Conservation (phyloP, 2,888 invertebrate species). For the Ochropacha duplaris region DNA sequence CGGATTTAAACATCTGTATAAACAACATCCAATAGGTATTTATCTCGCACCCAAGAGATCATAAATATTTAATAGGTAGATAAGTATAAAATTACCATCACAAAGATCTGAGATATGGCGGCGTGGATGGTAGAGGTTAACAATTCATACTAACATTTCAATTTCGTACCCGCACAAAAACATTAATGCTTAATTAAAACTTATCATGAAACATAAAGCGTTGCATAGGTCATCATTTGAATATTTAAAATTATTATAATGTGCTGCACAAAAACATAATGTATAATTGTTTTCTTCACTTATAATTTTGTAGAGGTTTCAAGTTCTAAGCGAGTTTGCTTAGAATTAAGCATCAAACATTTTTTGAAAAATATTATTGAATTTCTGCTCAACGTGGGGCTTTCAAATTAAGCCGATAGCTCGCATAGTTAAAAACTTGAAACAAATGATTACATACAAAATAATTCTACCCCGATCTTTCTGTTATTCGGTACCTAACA, state of each 20-base stretch:
- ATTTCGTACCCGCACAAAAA: not conserved
- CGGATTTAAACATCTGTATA: constrained; percentile 37
- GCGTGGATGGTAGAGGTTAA: not conserved
- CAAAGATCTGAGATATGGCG: constrained; percentile 16
- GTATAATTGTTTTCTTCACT: not conserved
- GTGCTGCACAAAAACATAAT: not conserved
- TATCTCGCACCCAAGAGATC: constrained; percentile 22
- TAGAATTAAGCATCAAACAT: too few species aligned
- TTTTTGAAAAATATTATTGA: too few species aligned
- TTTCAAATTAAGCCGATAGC: not conserved
- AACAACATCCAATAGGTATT: constrained; percentile 23
- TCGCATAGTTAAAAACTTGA: not conserved
- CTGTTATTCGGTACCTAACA: too few species aligned
- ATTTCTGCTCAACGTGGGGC: too few species aligned
- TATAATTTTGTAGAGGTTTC: not conserved
- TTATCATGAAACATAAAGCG: not conserved
- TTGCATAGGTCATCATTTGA: not conserved
- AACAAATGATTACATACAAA: not conserved
- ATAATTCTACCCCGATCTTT: too few species aligned
- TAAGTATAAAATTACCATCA: constrained; percentile 18
- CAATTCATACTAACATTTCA: not conserved
- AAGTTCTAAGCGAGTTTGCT: not conserved
- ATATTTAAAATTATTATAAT: not conserved
- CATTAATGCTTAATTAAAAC: too few species aligned
- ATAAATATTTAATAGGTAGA: constrained; percentile 25